Evolutionary conservation across 1,140 invertebrate species (phyloP).

Genomic region (Choristoneura fumiferana): DNA sequence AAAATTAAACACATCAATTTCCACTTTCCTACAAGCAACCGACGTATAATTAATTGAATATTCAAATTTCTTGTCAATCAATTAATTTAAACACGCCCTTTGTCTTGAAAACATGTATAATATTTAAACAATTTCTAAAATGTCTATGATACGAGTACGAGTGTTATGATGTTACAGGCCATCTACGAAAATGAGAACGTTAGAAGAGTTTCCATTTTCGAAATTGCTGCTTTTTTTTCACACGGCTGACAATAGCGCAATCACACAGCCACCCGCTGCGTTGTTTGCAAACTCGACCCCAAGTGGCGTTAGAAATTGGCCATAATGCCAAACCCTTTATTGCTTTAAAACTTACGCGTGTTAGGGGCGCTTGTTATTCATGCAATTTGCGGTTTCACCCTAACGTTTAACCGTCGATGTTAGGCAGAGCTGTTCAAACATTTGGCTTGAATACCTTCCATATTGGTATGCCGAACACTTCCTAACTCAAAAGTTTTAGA

Average conservation of each 20-base stretch:
- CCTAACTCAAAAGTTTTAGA: too few species aligned
- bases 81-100: neutral
- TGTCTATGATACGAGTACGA: too few species aligned
- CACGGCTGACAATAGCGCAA: conserved; percentile 55
- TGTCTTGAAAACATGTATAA: neutral
- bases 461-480: too few species aligned
- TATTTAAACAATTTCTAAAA: neutral
- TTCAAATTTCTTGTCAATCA: neutral
- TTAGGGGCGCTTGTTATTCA: neutral
- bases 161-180: too few species aligned
- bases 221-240: conserved; percentile 16
- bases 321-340: conserved; percentile 27
- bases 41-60: neutral
- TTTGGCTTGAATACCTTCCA: neutral
- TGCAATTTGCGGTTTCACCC: conserved; percentile 12
- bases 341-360: conserved; percentile 12
- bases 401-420: neutral
- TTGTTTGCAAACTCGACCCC: conserved; percentile 58
- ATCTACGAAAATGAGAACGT: too few species aligned
- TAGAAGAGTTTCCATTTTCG: too few species aligned
- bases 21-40: neutral
- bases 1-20: neutral
- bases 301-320: conserved; percentile 43
- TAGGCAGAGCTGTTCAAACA: neutral
- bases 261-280: conserved; percentile 63